Base-by-base conservation (phyloP, 2,888 invertebrate species). In the Melieria picta region DNA sequence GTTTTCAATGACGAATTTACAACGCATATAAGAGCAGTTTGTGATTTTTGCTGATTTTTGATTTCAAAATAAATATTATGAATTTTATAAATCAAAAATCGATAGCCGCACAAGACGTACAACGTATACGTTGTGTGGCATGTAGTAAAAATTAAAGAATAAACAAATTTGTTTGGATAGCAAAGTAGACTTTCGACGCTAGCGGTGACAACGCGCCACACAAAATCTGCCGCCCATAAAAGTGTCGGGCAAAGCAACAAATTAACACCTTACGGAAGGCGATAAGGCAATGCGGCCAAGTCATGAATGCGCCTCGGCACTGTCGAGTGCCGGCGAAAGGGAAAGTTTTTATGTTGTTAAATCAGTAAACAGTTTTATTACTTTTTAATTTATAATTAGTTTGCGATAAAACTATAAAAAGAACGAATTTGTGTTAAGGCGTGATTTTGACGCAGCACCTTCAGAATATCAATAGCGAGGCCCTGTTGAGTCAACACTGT, bases 181-280 rank as follows among this genome's bases (percentile, higher is more conserved):
- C 30, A 30, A 30, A 30, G 2, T 30, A 30, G 30, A 30, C 30
- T 30, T 30, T 30, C 47, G 62, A 66, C 42, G 62, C 55, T 13
- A 63, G 52, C 47, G 30, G 13, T 58, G n/a, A 64, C 5, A 61
- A 43, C 7, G 13, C 50, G 43, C 45, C 43, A 50, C 67, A 67
- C 9, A 50, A 60, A 42, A 55, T 55, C 52, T 47, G 55, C 69
- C 55, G 45, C 45, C 10, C 48, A 65, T 65, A 65, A 65, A 60
- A 60, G 9, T 60, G 65, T 57, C 67, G 58, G 47, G 11, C 43
- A 63, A 46, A 50, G 47, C 46, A 68, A 72, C 65, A 72, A 69
- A 64, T 72, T 72, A 68, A 69, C 42, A 56, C 68, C 48, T 46
- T 43, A 57, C 65, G 47, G 47, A 43, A 30, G 62, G 4, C 46